Evolutionary conservation across 2,888 invertebrate genomes (phyloP), one percentile per base, ranked within the genome.

Genomic region (Caenorhabditis sp.): DNA sequence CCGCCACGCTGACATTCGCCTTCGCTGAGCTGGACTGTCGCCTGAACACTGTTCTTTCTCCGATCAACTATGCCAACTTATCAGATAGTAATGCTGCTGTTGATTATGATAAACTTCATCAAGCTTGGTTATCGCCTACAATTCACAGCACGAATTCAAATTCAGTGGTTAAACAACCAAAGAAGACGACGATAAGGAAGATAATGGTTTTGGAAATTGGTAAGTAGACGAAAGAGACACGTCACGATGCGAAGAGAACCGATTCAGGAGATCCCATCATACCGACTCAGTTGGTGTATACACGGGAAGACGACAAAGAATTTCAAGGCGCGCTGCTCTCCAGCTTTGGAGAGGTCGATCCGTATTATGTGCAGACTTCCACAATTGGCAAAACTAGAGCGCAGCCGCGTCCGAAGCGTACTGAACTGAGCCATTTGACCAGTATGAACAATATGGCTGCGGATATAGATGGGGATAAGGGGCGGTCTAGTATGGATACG

Each of bases 81-180:
- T 71, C 51, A 28, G 32, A 55, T 56, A 56, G n/a, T 61, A 32
- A 50, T 47, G 35, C 40, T 60, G n/a, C 65, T 65, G 47, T 65
- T 67, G 50, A 65, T 82, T 60, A 69, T 69, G 83, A 85, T 83
- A 82, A 85, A 83, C 67, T 67, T 77, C 79, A 72, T 24, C 58
- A 67, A 50, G 80, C 76, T 47, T 85, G 84, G 82, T 82, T 81
- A 55, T 37, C 22, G 50, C 18, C 53, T 22, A 22, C 35, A 60
- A 32, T 9, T 40, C 55, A 65, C n/a, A n/a, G 32, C 32, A 9
- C 5, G 32, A 9, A 32, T 6, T 32, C 32, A 55, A 18, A 22
- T 28, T 4, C 35, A 72, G 18, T 28, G 24, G 24, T 24, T 18
- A 53, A 56, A 71, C 20, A 50, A 32, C 18, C 61, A 47, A 62